Evolutionary conservation across 1,140 invertebrate species (phyloP), one percentile per base, ranked within the genome.

Genomic region (Pachyrhynchus sulphureomaculatus): DNA sequence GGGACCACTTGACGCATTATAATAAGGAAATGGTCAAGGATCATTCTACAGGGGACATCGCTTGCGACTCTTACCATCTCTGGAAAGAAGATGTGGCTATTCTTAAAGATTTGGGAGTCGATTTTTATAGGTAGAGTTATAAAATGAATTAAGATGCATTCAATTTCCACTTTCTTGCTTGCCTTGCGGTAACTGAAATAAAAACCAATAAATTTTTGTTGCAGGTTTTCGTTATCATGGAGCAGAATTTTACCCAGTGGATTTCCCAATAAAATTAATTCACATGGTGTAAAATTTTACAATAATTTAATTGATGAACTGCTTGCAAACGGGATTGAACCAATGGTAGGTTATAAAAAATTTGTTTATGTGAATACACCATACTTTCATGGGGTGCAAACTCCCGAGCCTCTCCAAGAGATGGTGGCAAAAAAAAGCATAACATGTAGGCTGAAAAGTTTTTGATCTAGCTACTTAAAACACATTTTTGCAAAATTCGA

Each of bases 261-360:
- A 24, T 66, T 49, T 24, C 67, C 74, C 2, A 78, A 81, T 64
- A 62, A 76, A 13, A 68, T 87, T 0, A 88, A 87, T 68, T 73
- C 79, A 23, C 79, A 81, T 52, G 86, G 86, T 8, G 66, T 85
- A 2, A 71, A 79, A 2, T 88, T 87, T 69, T 88, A 89, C 71
- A 83, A 86, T 55, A 79, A 81, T 21, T 70, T 89, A 0, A 81
- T 88, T 13, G 75, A 86, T 68, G 80, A 80, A 56, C 71, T 88
- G 2, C 66, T 83, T 0, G 75, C 74, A 33, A 79, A 82, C 37
- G 80, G 80, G 34, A 87, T 88, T 33, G 72, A 82, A 67, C 85
- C 86, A 2, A 73, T 87, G 75, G 84, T 88, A 69, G 83, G 15
- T 9, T n/a, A n/a, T n/a, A n/a, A n/a, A n/a, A n/a, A n/a, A n/a